Evolutionary conservation across 2,888 invertebrate species (phyloP), one percentile per base, ranked within the genome.

Genomic region (Alviniconcha strummeri): DNA sequence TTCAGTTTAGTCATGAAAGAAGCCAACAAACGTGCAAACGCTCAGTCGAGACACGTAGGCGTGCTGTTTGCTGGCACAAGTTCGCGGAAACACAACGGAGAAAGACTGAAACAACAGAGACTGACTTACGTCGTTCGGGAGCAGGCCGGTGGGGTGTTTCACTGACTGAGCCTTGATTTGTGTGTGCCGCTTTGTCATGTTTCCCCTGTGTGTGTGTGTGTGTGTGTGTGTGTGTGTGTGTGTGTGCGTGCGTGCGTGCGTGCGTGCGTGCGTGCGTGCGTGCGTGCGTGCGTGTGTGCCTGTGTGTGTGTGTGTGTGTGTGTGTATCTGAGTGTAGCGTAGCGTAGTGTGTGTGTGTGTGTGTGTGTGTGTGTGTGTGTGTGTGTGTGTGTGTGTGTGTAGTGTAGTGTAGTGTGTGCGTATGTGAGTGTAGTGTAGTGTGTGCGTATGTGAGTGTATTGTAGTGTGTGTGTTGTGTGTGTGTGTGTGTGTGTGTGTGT

Each of bases 151-250:
- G 9, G 9, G 64, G 9, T 64, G 64, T 64, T 64, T 64, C 15
- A 13, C 15, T 64, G 64, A 15, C 15, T 64, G 9, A 13, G 64
- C 15, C 15, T 4, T 64, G 9, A 15, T 64, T 9, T 64, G 64
- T 64, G 4, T 64, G 64, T 64, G 64, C 15, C 15, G 9, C 15
- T 64, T 64, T 64, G 9, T 64, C 64, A 15, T 13, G 64, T 13
- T 15, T 64, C 11, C 15, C 15, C 9, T 9, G 64, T 64, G 64
- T 64, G 69, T 15, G 64, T 64, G 64, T 64, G 64, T 64, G 64
- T 64, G 64, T 64, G 64, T 64, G 64, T 64, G 64, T 64, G 64
- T 64, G 64, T 64, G 64, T 64, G 64, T 64, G 64, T 64, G 64
- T 64, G 64, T 64, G 64, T 64, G 64, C 4, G 64, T 64, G 64